Evolutionary conservation across 2,113 vertebrate species (phyloP).

Genomic region (Circaetus gallicus): DNA sequence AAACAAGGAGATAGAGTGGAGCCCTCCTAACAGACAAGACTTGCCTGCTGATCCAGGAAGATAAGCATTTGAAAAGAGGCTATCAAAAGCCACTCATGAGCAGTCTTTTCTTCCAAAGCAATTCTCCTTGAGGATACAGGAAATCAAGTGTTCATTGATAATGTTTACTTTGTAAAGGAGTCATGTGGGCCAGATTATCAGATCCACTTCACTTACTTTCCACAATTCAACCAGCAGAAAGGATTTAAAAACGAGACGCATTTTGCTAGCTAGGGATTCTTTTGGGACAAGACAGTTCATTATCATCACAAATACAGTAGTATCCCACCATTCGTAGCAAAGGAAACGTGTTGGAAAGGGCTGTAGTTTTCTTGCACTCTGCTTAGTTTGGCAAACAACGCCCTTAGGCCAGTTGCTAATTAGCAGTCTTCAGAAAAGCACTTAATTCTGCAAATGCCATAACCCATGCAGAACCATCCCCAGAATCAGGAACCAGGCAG

Average conservation of each 20-base stretch:
- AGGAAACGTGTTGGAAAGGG: background rate
- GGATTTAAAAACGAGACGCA: background rate
- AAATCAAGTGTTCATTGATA: constrained; percentile 43
- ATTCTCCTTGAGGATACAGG: constrained; percentile 37
- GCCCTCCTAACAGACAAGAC: background rate
- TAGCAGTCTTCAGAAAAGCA: background rate
- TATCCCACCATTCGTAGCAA: background rate
- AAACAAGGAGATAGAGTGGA: background rate
- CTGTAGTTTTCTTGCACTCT: background rate
- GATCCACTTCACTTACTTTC: background rate
- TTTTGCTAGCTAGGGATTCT: background rate
- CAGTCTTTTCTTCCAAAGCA: background rate
- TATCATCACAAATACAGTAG: background rate
- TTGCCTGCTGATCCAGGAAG: constrained; percentile 8
- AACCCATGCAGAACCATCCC: background rate
- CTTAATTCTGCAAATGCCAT: background rate
- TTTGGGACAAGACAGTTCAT: background rate
- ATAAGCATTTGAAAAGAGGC: constrained; percentile 42
- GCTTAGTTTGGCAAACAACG: background rate
- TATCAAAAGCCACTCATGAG: constrained; percentile 16
- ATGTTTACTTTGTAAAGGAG: constrained; percentile 16
- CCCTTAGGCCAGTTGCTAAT: background rate
- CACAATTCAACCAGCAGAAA: background rate
- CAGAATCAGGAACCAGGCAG: background rate
- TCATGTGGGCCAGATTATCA: constrained; percentile 5